A percentile compares a stretch with the other conserved stretches of the same genome.
These are phyloP conservation scores for Calephelis perditalis DNA, from an alignment of 2,888 invertebrate species.

Conservation along the genomic window DNA sequence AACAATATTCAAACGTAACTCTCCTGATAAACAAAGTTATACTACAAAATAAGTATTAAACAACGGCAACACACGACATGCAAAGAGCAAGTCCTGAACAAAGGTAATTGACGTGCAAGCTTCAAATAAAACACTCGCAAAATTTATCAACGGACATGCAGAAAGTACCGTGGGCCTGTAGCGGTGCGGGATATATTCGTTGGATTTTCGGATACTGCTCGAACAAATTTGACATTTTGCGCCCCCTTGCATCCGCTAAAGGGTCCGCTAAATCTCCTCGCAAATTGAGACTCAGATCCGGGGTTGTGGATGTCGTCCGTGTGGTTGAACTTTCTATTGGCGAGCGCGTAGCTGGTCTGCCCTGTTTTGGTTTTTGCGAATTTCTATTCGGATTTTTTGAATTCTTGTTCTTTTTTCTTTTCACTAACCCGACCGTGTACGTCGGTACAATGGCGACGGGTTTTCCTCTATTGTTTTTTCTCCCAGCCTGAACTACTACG, in stretches of 20 bases:
- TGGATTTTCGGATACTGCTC: slow-evolving; percentile 87
- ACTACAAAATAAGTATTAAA: slow-evolving; percentile 48
- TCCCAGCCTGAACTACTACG: slow-evolving; percentile 59
- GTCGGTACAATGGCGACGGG: slow-evolving; percentile 58
- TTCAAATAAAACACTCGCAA: slow-evolving; percentile 50
- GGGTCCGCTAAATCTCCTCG: slow-evolving; percentile 61
- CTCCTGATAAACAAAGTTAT: slow-evolving; percentile 39
- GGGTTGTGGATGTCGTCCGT: slow-evolving; percentile 45
- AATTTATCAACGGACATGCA: slow-evolving; percentile 56
- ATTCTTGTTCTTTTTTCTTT: slow-evolving; percentile 77
- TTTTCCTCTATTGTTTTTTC: slow-evolving; percentile 63
- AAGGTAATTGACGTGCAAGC: slow-evolving; percentile 61
- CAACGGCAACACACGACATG: slow-evolving; percentile 63
- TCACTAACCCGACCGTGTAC: slow-evolving; percentile 66
- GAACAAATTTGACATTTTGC: slow-evolving; percentile 83
- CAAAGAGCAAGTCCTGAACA: slow-evolving; percentile 55
- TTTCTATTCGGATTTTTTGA: slow-evolving; percentile 73
- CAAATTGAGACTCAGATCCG: slow-evolving; percentile 64
- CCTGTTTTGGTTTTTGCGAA: slow-evolving; percentile 69
- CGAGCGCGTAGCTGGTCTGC: slow-evolving; percentile 68
- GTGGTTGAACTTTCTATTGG: slow-evolving; percentile 76
- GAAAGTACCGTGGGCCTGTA: slow-evolving; percentile 66
- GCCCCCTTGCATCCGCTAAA: slow-evolving; percentile 60
- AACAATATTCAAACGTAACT: slow-evolving; percentile 40
- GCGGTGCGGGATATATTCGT: slow-evolving; percentile 85